These are phyloP conservation scores for Lepus timidus DNA, from an alignment of 2,113 vertebrate species.

Conservation along the genomic window DNA sequence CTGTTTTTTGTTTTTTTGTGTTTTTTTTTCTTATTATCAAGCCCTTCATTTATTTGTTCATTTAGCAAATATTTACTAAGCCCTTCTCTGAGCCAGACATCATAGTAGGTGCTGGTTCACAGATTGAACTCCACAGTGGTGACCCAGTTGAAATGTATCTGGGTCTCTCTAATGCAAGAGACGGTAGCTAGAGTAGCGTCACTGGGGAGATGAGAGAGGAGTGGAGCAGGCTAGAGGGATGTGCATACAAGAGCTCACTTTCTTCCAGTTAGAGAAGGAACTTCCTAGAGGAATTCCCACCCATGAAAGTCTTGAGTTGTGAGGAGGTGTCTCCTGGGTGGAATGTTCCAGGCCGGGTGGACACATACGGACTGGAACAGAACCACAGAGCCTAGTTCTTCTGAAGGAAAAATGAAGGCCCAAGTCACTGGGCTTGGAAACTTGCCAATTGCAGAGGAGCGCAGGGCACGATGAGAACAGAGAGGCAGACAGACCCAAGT, in stretches of 20 bases:
- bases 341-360: background rate
- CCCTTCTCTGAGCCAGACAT: background rate
- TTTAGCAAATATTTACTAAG: background rate
- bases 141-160: background rate
- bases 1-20: background rate
- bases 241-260: rapidly evolving
- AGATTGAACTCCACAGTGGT: background rate
- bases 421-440: background rate
- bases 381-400: background rate
- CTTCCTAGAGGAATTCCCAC: background rate
- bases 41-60: conserved; percentile 17
- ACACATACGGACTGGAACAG: background rate
- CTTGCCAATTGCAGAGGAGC: rapidly evolving
- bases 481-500: background rate
- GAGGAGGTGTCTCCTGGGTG: background rate
- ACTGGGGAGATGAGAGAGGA: rapidly evolving
- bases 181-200: background rate
- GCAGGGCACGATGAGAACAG: background rate
- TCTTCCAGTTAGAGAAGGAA: background rate
- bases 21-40: background rate
- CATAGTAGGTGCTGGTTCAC: background rate
- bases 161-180: background rate
- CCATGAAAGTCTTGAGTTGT: background rate
- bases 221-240: rapidly evolving
- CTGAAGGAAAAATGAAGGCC: background rate